Percentiles rank a stretch among this genome's conserved stretches.
These are phyloP conservation scores for Steinernema feltiae DNA, from an alignment of 1,140 invertebrate genomes.

Conservation along the genomic window DNA sequence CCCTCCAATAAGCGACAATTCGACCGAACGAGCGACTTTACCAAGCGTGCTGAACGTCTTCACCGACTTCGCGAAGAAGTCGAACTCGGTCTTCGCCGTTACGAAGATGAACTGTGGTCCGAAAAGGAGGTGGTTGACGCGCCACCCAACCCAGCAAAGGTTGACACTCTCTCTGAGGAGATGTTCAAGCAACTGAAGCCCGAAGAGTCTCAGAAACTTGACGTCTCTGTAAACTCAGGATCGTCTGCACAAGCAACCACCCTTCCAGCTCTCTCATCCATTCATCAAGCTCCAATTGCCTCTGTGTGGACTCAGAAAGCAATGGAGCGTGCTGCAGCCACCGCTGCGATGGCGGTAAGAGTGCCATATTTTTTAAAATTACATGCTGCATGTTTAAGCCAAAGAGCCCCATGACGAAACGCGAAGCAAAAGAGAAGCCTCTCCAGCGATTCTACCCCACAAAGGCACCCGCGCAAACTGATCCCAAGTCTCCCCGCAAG, in stretches of 20 bases:
- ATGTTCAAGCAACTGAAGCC: conserved; percentile 34
- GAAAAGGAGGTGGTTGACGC: conserved; percentile 38
- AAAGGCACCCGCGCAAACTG: conserved; percentile 59
- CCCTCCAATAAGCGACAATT: conserved; percentile 62
- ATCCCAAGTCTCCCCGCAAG: conserved; percentile 68
- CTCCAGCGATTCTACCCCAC: conserved; percentile 76
- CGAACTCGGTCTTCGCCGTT: conserved; percentile 86
- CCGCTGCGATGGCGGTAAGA: conserved; percentile 50
- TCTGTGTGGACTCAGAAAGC: conserved; percentile 53
- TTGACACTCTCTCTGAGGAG: conserved; percentile 27
- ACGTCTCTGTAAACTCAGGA: conserved; percentile 47
- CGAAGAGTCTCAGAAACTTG: conserved; percentile 32
- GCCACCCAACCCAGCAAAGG: conserved; percentile 19
- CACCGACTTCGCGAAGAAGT: conserved; percentile 92
- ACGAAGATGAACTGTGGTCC: conserved; percentile 80
- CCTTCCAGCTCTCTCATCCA: neutral
- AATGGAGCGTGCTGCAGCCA: conserved; percentile 54
- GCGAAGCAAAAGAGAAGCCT: conserved; percentile 61
- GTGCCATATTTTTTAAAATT: neutral
- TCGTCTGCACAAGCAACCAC: conserved; percentile 23
- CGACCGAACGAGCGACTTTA: conserved; percentile 78
- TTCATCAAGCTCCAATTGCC: conserved; percentile 19
- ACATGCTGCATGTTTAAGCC: conserved; percentile 40
- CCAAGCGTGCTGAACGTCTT: conserved; percentile 62
- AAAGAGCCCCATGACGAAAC: conserved; percentile 46